Evolutionary conservation across 2,113 vertebrate genomes (phyloP), one percentile per base, ranked within the genome.

Genomic region (Anthoscopus minutus): DNA sequence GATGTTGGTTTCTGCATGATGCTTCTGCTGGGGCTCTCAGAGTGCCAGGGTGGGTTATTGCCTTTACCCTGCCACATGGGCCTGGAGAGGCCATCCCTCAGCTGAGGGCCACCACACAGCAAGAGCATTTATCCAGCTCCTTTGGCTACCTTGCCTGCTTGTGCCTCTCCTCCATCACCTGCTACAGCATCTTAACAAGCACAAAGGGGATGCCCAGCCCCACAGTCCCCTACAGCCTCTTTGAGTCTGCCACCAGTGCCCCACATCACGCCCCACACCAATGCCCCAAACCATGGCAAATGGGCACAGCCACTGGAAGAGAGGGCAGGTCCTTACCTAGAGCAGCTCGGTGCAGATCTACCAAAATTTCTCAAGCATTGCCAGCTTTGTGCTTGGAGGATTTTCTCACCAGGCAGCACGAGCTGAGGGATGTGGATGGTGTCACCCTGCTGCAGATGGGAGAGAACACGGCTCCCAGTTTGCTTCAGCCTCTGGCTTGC

Each of bases 271-370:
- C 42, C 14, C 42, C 7, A 15, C 10, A 24, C 45, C 25, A 28
- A 33, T 37, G 48, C 27, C 23, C 21, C 45, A 44, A 16, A 33
- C 15, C 23, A 12, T 5, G 6, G 25, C 23, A 67, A 89, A 40
- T 0, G 0, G 16, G 31, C 56, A 54, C 64, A 18, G 13, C 30
- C 31, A n/a, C 0, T 3, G 17, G 13, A 22, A 58, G 22, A 47
- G 15, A 56, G 10, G 17, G 44, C 8, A 57, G 19, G 9, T 61
- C 56, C 20, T 54, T 17, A 30, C 9, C 7, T 7, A 11, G 22
- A 30, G 33, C 4, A 66, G 25, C 30, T 61, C 0, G 0, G 5
- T 5, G 7, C 33, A 50, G 44, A 20, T 62, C 35, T 22, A 20
- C 2, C 27, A 66, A 12, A 1, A 2, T 30, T 37, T 31, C 45